Evolutionary conservation across 2,797 vertebrate species (phyloP), one percentile per base, ranked within the genome.

Genomic region (Falco concolor): DNA sequence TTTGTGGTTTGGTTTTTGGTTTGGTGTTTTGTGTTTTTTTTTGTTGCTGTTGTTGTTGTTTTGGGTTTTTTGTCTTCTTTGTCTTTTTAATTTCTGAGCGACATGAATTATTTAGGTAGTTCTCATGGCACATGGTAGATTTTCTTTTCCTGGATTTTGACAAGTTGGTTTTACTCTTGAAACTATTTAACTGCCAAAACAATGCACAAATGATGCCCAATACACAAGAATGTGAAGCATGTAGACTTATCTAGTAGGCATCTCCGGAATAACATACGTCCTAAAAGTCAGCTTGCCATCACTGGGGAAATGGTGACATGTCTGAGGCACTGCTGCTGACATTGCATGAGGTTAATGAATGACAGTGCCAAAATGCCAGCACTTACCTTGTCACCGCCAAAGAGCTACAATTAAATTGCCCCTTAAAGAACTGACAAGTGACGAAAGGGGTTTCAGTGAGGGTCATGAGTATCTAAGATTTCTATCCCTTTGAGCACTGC

Each of bases 391-490:
- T 98, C 97, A 98, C 96, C 90, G 18, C 97, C 97, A 97, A 97
- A 96, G 96, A 97, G 97, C 96, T 96, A 89, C 97, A 97, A 98
- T 98, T 98, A 98, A 97, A 97, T 98, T 96, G 95, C 97, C 95
- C 96, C 97, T 97, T 97, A 97, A 97, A 97, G 94, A 97, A 96
- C 92, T 98, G 97, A 97, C 97, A 98, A 97, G 97, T 97, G 98
- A 98, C 98, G 98, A 99, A 98, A 98, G 98, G 97, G 98, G 98
- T 98, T 98, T 98, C 98, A 97, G 97, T 97, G 95, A 98, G 98
- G 98, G 98, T 98, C 98, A 98, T 60, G 75, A 95, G 96, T 98
- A 97, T 95, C 96, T 98, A 95, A 84, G 97, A 96, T 97, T 97
- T 93, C 96, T 98, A 91, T 95, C 97, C 97, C 96, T 97, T 95